phyloP scores from a whole-genome alignment of 1,140 invertebrate species.

The Neoseiulus cucumeris region DNA sequence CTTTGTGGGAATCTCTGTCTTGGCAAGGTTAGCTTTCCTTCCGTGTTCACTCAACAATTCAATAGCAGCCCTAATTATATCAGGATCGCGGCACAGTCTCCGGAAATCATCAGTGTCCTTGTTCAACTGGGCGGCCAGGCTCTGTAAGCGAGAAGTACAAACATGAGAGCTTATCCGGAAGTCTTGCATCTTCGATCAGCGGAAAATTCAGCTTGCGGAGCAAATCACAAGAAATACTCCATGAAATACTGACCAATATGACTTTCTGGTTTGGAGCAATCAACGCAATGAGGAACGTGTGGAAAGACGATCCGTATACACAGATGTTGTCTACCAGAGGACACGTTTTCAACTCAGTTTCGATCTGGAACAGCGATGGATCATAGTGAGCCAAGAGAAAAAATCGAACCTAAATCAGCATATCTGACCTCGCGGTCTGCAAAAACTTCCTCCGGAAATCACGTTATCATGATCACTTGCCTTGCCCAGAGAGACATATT shows the following conservation, averaged over 20 bases:
- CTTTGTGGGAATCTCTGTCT: conserved; percentile 30
- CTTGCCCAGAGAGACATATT: conserved; percentile 27
- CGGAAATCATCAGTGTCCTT: conserved; percentile 40
- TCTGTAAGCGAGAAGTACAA: conserved; percentile 23
- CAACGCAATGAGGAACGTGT: conserved; percentile 68
- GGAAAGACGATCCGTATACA: conserved; percentile 20
- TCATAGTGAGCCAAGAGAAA: background rate
- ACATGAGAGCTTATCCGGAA: too few species aligned
- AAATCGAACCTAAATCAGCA: too few species aligned
- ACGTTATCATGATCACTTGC: conserved; percentile 11
- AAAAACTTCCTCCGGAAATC: too few species aligned
- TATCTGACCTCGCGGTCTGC: too few species aligned
- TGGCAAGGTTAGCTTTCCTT: conserved; percentile 44
- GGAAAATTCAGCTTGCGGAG: too few species aligned
- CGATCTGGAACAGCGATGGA: conserved; percentile 7
- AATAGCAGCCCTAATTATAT: conserved; percentile 56
- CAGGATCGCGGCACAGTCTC: conserved; percentile 47
- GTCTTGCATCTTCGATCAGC: too few species aligned
- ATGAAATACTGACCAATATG: conserved; percentile 25
- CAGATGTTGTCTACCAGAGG: conserved; percentile 17
- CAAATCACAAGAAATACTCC: too few species aligned
- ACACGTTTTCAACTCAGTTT: conserved; percentile 16
- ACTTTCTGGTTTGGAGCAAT: conserved; percentile 56
- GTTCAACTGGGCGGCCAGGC: conserved; percentile 42
- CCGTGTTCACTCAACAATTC: conserved; percentile 55